Conservation (phyloP, 2,113 vertebrate genomes). For the Leptobrachium ailaonicum region DNA sequence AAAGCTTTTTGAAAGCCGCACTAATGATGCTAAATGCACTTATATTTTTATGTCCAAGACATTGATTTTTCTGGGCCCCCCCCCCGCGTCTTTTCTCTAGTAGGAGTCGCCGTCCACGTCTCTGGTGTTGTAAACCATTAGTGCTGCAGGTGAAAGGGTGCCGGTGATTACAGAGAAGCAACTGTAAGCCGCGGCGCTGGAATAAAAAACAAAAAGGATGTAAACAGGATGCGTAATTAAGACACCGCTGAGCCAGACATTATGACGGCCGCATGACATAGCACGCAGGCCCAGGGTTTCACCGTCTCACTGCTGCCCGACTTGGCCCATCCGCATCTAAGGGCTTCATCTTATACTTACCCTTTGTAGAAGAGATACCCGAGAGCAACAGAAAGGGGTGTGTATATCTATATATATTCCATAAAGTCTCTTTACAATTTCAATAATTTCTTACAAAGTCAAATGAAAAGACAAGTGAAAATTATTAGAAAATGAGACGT, state of each 20-base stretch:
- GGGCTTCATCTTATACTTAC: too few relatives aligned
- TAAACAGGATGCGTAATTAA: slow-evolving; percentile 84
- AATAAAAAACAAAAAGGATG: slow-evolving; percentile 79
- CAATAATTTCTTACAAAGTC: too few relatives aligned
- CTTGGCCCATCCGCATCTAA: too few relatives aligned
- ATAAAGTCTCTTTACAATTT: too few relatives aligned
- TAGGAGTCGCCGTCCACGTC: slow-evolving; percentile 47
- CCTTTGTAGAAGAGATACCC: too few relatives aligned
- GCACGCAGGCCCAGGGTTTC: slow-evolving; percentile 30
- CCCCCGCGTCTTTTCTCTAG: background rate
- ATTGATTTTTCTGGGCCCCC: slow-evolving; percentile 51
- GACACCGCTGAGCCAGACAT: slow-evolving; percentile 72
- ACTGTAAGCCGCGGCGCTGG: slow-evolving; percentile 63
- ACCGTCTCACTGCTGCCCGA: background rate
- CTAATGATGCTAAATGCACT: slow-evolving; percentile 51
- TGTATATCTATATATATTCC: too few relatives aligned
- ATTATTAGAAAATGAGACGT: too few relatives aligned
- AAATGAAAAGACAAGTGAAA: too few relatives aligned
- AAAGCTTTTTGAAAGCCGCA: slow-evolving; percentile 47
- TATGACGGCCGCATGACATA: slow-evolving; percentile 65
- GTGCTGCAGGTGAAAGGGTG: slow-evolving; percentile 44
- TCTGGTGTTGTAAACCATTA: slow-evolving; percentile 36
- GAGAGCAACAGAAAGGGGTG: too few relatives aligned
- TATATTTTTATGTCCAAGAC: slow-evolving; percentile 54
- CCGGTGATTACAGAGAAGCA: slow-evolving; percentile 54